Conservation (phyloP, 2,113 vertebrate genomes). For the Zeus faber region DNA sequence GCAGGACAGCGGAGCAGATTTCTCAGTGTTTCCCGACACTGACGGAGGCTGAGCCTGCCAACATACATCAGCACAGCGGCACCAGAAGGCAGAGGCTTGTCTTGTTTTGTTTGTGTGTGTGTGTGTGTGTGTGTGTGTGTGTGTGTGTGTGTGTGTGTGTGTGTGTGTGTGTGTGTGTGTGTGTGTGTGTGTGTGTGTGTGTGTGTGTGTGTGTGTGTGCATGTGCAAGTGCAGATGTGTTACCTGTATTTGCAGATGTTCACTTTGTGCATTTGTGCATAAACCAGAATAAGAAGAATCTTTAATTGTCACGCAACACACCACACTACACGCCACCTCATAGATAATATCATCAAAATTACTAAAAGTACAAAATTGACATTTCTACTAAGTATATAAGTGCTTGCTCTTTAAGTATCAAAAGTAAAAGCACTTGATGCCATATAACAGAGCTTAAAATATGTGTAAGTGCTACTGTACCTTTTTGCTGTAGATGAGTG, state of each 20-base stretch:
- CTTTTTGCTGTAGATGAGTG: no score
- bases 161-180: background rate
- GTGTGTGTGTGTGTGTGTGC: background rate
- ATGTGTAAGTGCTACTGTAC: no score
- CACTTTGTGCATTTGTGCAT: background rate
- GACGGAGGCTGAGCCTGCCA: slow-evolving; percentile 63
- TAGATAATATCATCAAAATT: no score
- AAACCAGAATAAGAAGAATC: no score
- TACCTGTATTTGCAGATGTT: no score
- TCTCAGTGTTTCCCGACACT: slow-evolving; percentile 61
- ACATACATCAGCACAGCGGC: slow-evolving; percentile 61
- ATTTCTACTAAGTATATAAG: no score
- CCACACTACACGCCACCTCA: no score
- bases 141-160: background rate
- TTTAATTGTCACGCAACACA: no score
- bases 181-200: slow-evolving; percentile 10
- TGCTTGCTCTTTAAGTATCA: no score
- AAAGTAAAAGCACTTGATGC: no score
- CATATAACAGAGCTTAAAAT: no score
- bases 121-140: slow-evolving; percentile 6
- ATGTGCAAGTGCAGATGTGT: background rate
- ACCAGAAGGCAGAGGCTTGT: slow-evolving; percentile 65
- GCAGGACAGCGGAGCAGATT: slow-evolving; percentile 71
- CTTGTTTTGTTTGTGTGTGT: slow-evolving; percentile 17
- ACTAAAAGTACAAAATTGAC: no score